Conservation (phyloP, 1,140 invertebrate species). For the Apolygus lucorum region DNA sequence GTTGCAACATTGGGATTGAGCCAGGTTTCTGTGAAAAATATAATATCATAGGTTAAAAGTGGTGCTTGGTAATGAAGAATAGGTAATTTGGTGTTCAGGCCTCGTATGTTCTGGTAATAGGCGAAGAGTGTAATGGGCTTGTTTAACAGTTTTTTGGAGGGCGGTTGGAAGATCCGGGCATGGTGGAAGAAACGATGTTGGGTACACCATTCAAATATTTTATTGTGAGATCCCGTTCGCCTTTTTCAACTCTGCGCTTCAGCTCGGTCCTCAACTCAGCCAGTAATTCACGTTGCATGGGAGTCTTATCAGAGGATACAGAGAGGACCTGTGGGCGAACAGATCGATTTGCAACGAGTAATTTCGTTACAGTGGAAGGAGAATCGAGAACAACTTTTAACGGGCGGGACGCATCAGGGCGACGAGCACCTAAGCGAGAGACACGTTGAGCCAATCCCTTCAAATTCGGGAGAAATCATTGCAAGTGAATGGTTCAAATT, state of each 20-base stretch:
- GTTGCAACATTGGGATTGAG: not conserved
- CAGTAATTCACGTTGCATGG: not conserved
- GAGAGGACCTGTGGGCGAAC: not conserved
- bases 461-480: too few relatives aligned
- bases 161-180: too few relatives aligned
- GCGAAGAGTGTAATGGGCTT: too few relatives aligned
- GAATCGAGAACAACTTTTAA: not conserved
- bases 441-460: not conserved
- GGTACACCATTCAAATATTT: constrained; percentile 31
- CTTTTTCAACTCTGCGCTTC: not conserved
- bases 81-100: too few relatives aligned
- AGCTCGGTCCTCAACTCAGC: not conserved
- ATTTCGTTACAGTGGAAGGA: not conserved
- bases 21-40: not conserved
- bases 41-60: not conserved
- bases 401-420: not conserved
- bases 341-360: not conserved
- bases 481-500: too few relatives aligned
- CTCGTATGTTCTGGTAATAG: too few relatives aligned
- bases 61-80: not conserved
- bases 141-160: too few relatives aligned
- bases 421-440: not conserved
- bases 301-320: not conserved
- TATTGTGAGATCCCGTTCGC: not conserved
- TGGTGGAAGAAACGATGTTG: constrained; percentile 40